phyloP scores from a whole-genome alignment of 2,113 vertebrate species.

The Ochotona curzoniae region DNA sequence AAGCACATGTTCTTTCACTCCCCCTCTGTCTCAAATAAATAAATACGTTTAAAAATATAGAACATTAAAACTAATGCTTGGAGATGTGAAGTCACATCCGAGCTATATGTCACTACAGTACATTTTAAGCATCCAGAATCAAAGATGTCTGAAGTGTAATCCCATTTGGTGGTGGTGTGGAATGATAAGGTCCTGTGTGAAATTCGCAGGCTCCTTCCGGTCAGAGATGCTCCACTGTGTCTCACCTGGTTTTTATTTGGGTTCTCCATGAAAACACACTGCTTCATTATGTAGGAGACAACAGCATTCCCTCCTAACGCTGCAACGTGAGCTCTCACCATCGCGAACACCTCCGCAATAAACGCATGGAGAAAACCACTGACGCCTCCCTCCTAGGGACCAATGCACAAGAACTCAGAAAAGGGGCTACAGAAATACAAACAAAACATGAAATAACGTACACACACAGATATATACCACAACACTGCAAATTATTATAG shows the following conservation, averaged over 20 bases:
- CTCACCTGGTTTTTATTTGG: constrained; percentile 99
- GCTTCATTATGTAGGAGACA: constrained; percentile 99
- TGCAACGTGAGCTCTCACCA: constrained; percentile 97
- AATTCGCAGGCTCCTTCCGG: neutral
- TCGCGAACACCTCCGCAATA: constrained; percentile 98
- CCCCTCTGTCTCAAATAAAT: no score
- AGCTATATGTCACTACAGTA: neutral
- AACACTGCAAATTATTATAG: neutral
- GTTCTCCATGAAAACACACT: constrained; percentile 99
- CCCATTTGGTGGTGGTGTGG: neutral
- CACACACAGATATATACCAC: neutral
- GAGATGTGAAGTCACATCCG: neutral
- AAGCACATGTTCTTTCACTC: no score
- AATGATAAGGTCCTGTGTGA: neutral
- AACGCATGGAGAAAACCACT: constrained; percentile 98
- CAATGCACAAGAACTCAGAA: neutral
- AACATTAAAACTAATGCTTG: no score
- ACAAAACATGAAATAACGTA: neutral
- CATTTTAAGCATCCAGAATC: neutral
- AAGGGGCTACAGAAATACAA: neutral
- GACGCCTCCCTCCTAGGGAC: constrained; percentile 94
- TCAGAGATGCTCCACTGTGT: neutral
- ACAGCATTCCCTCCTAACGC: constrained; percentile 97
- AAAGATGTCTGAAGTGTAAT: neutral
- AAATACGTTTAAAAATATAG: no score